Base-by-base conservation (phyloP, 2,797 vertebrate species). In the Mormyrops boulengeri region DNA sequence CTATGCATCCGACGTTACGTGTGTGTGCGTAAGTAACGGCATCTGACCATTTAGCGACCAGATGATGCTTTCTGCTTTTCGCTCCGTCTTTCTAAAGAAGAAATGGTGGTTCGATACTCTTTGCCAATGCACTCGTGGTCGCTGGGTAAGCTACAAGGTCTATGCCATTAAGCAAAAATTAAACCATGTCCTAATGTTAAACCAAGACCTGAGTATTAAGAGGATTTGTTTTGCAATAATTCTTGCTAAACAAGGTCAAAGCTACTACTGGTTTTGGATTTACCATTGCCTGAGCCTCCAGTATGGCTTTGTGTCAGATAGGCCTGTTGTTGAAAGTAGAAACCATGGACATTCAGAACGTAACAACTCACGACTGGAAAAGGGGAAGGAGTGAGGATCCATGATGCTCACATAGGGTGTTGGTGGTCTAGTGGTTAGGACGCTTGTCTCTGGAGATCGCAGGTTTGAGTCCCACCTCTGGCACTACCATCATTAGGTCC, bases 1-100 rank as follows among this genome's bases (percentile, higher is more conserved):
- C 86, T 89, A 17, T 77, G 62, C 38, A 87, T 86, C 47, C 84
- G 60, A 90, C 90, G 91, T 90, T 89, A 86, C 92, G 91, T 90
- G 82, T 49, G 47, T 19, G 41, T 22, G 89, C 88, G 66, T 90
- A 91, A 93, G 88, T 89, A 90, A 89, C 90, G 66, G 90, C 90
- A 92, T 92, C 92, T 93, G 89, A 91, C 91, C 90, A 92, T 89
- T 92, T 92, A 92, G 50, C 41, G 89, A 30, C 82, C 88, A 91
- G 93, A 93, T 92, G 89, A 91, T 84, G 90, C 92, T 90, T 91
- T 86, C 89, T 87, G 88, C 77, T 84, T 62, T 88, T 91, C 2
- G 0, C 0, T 7, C 30, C 2, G 0, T 38, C 4, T 2, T 6
- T 38, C 14, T 80, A 66, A 77, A 12, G 22, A 8, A 0, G 9